These are phyloP conservation scores for Eumerus sabulonum DNA, from an alignment of 2,888 invertebrate species.

Conservation along the genomic window DNA sequence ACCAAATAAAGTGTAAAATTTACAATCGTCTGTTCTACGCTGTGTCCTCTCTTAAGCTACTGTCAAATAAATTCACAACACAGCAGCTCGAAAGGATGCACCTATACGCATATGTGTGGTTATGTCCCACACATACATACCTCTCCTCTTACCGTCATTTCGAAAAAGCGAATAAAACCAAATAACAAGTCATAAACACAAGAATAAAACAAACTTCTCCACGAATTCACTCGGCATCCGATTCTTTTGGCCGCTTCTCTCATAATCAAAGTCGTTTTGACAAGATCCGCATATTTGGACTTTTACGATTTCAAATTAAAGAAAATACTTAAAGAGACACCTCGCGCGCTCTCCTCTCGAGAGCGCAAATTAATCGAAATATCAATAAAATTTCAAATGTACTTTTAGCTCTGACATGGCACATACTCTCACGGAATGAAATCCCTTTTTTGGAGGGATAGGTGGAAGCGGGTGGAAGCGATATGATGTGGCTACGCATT, in stretches of 20 bases:
- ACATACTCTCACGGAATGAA: conserved; percentile 9
- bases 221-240: not conserved
- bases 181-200: conserved; percentile 56
- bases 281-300: conserved; percentile 67
- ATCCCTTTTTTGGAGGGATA: too few relatives aligned
- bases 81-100: not conserved
- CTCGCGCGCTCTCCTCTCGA: conserved; percentile 6
- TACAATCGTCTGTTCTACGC: conserved; percentile 42
- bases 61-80: conserved; percentile 65
- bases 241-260: not conserved
- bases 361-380: conserved; percentile 50
- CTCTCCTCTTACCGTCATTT: too few relatives aligned
- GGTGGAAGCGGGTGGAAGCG: too few relatives aligned
- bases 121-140: conserved; percentile 6
- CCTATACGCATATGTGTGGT: not conserved
- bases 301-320: conserved; percentile 64
- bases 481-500: too few relatives aligned
- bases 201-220: conserved; percentile 62
- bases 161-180: conserved; percentile 31
- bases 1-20: conserved; percentile 64
- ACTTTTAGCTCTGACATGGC: too few relatives aligned
- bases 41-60: conserved; percentile 47
- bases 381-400: conserved; percentile 56
- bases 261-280: conserved; percentile 58
- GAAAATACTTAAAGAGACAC: conserved; percentile 64